Evolutionary conservation across 1,140 invertebrate genomes (phyloP).

Genomic region (Triops cancriformis): DNA sequence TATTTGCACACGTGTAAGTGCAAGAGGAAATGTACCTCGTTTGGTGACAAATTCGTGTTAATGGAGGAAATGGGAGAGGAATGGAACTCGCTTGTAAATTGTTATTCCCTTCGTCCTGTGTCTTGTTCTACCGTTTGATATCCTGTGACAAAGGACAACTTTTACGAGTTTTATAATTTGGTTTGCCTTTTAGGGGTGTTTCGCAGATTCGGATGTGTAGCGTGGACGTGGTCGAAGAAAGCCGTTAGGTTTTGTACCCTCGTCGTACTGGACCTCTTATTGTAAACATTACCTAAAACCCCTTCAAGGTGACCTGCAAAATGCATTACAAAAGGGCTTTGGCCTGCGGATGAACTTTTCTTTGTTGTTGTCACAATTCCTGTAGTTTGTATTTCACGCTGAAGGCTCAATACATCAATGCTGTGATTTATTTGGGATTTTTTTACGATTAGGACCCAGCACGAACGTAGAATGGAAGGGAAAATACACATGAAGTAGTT

Average conservation of each 20-base stretch:
- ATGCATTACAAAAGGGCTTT: neutral
- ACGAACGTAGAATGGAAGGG: neutral
- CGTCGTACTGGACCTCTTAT: neutral
- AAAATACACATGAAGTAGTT: neutral
- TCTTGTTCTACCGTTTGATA: too few species aligned
- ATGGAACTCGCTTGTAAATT: too few species aligned
- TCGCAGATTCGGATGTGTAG: neutral
- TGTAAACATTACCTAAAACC: conserved; percentile 7
- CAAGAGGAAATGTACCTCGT: too few species aligned
- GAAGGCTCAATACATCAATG: neutral
- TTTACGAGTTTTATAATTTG: neutral
- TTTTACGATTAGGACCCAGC: neutral
- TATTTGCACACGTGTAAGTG: too few species aligned
- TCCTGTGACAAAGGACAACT: neutral
- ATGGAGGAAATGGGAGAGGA: too few species aligned
- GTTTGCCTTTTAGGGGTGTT: neutral
- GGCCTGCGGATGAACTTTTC: neutral
- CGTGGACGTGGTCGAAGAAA: neutral
- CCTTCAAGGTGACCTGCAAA: neutral
- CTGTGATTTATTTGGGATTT: neutral
- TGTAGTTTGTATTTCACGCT: neutral
- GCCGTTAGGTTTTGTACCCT: neutral
- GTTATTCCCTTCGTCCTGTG: too few species aligned
- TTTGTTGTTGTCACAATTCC: neutral
- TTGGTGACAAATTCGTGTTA: too few species aligned